These are phyloP conservation scores for Chromis chromis DNA, from an alignment of 2,797 vertebrate species.

Conservation along the genomic window DNA sequence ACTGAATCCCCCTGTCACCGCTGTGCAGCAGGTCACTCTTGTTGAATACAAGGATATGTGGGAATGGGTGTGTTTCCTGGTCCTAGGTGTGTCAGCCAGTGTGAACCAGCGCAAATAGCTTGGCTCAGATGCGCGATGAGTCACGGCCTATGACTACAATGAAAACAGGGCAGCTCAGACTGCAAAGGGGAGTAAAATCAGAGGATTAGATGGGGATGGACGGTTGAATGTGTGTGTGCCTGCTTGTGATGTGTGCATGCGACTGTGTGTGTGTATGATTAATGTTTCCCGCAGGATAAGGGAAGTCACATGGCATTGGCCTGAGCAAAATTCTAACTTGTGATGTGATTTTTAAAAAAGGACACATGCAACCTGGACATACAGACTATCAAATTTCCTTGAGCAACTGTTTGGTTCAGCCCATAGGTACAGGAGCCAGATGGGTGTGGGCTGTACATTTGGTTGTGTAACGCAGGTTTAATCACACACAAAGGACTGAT, in stretches of 20 bases:
- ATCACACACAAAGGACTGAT: constrained; percentile 38
- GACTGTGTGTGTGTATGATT: constrained; percentile 43
- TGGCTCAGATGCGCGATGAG: constrained; percentile 79
- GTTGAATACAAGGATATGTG: constrained; percentile 82
- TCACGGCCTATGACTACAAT: constrained; percentile 83
- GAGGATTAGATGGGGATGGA: constrained; percentile 76
- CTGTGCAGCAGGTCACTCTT: constrained; percentile 52
- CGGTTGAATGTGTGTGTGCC: constrained; percentile 39
- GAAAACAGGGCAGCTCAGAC: constrained; percentile 77
- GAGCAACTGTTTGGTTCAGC: constrained; percentile 28
- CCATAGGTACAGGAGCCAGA: constrained; percentile 19
- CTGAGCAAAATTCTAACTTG: constrained; percentile 40
- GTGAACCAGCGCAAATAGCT: constrained; percentile 83
- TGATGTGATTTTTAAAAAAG: constrained; percentile 28
- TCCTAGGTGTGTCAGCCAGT: constrained; percentile 85
- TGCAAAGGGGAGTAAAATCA: constrained; percentile 71
- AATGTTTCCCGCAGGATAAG: constrained; percentile 48
- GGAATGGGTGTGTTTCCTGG: constrained; percentile 85
- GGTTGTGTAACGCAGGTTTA: constrained; percentile 55
- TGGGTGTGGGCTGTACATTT: constrained; percentile 38
- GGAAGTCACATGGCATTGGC: constrained; percentile 45
- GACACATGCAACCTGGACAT: constrained; percentile 37
- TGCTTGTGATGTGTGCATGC: constrained; percentile 13
- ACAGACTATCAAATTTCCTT: constrained; percentile 40
- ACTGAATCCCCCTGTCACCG: constrained; percentile 21